These are phyloP conservation scores for Rhynchomys soricoides DNA, from an alignment of 2,113 vertebrate species.

Conservation along the genomic window DNA sequence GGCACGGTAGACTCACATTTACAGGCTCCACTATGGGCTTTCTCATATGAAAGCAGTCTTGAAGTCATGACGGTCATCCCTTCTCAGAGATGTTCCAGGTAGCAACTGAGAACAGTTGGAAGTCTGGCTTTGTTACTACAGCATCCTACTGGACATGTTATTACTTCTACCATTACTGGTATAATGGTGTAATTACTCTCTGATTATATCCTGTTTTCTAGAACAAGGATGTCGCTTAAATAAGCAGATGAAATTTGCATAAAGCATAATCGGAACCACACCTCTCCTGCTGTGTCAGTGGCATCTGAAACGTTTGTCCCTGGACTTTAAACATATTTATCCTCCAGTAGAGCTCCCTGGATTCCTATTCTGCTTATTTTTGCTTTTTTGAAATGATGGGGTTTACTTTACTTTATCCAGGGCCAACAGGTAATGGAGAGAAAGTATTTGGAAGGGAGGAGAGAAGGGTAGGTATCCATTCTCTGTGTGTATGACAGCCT, in stretches of 20 bases:
- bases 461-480: background rate
- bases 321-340: conserved; percentile 19
- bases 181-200: too few relatives aligned
- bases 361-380: background rate
- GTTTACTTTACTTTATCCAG: background rate
- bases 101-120: conserved; percentile 9
- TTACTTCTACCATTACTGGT: conserved; percentile 42
- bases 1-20: background rate
- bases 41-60: conserved; percentile 34
- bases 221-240: conserved; percentile 27
- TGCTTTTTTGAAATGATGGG: background rate
- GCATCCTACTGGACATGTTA: conserved; percentile 14
- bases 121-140: background rate
- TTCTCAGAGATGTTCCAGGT: background rate
- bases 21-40: background rate
- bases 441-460: background rate
- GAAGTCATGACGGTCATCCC: background rate
- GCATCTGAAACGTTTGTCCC: conserved; percentile 5
- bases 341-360: background rate
- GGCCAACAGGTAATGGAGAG: background rate
- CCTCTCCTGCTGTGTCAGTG: background rate
- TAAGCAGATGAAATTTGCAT: conserved; percentile 46
- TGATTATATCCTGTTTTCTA: conserved; percentile 33
- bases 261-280: background rate
- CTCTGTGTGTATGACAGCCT: background rate